Base-by-base conservation (phyloP, 2,113 vertebrate genomes). In the Spilogale gracilis region DNA sequence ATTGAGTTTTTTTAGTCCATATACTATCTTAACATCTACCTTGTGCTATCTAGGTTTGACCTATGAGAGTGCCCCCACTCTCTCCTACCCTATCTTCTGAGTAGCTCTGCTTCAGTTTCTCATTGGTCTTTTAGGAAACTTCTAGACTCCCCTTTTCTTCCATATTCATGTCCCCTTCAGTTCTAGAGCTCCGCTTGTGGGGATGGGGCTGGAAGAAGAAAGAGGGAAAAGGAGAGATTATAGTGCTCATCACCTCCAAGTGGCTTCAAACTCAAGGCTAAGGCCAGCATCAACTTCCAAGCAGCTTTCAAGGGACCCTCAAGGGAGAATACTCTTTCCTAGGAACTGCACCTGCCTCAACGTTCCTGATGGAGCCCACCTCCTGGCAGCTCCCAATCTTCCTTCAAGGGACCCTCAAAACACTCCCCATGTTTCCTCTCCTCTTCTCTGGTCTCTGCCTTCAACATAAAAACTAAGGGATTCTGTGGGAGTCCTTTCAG, bases 311-410 rank as follows among this genome's bases (percentile, higher is more conserved):
- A 58, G 17, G 50, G 69, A 32, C 43, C 43, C 65, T 74, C 10
- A 3, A 2, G 25, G 27, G 69, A 83, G 50, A 48, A 23, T 12
- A 23, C 32, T 60, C 45, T 21, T 56, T 9, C 54, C 79, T 0
- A 0, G 4, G 10, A 1, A 18, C 11, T 5, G 6, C 2, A 1
- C 11, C 18, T 27, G 23, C 17, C 56, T 56, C 73, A 52, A 2
- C 6, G 5, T 21, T 48, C 63, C 67, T 83, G 32, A 56, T 23
- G 1, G 2, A 56, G 21, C 54, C 52, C 50, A 69, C 16, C 69
- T 76, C 52, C 50, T 65, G 43, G 50, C 10, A 69, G 18, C 38
- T 13, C 21, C 38, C 56, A 56, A 5, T 48, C 20, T 58, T 79
- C 74, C 56, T 25, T 80, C 18, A 9, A 63, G 30, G 9, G 43